These are phyloP conservation scores for Dreissena polymorpha DNA, from an alignment of 1,140 invertebrate genomes.

Conservation along the genomic window DNA sequence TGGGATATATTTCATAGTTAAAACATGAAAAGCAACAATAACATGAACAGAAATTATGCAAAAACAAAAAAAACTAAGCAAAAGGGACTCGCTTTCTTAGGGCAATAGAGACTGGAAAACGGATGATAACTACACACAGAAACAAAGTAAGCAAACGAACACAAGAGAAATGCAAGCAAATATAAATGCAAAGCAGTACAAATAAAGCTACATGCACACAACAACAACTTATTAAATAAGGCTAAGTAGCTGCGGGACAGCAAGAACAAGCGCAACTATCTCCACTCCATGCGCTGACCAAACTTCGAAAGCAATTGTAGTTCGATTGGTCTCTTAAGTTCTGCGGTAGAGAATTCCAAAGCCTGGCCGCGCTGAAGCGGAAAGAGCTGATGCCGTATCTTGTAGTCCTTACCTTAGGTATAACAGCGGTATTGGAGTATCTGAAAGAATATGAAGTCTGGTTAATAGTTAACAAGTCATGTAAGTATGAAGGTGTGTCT, in stretches of 20 bases:
- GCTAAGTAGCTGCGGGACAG: background rate
- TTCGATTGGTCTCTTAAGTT: slow-evolving; percentile 13
- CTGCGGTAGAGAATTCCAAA: slow-evolving; percentile 12
- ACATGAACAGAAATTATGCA: too few species aligned
- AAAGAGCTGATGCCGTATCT: slow-evolving; percentile 10
- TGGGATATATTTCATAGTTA: too few species aligned
- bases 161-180: too few species aligned
- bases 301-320: background rate
- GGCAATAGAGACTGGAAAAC: too few species aligned
- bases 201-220: too few species aligned
- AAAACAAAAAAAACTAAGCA: too few species aligned
- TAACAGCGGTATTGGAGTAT: background rate
- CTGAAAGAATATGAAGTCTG: slow-evolving; percentile 16
- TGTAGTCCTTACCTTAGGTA: slow-evolving; percentile 12
- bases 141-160: too few species aligned
- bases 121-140: too few species aligned
- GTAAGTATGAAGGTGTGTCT: slow-evolving; percentile 1
- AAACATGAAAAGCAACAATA: too few species aligned
- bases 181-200: too few species aligned
- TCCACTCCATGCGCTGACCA: slow-evolving; percentile 4
- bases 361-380: slow-evolving; percentile 2
- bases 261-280: background rate
- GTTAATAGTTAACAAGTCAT: background rate
- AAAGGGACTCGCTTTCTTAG: too few species aligned
- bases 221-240: too few species aligned